Conservation (phyloP, 2,888 invertebrate genomes). For the Ashinkailepas kermadecensis region DNA sequence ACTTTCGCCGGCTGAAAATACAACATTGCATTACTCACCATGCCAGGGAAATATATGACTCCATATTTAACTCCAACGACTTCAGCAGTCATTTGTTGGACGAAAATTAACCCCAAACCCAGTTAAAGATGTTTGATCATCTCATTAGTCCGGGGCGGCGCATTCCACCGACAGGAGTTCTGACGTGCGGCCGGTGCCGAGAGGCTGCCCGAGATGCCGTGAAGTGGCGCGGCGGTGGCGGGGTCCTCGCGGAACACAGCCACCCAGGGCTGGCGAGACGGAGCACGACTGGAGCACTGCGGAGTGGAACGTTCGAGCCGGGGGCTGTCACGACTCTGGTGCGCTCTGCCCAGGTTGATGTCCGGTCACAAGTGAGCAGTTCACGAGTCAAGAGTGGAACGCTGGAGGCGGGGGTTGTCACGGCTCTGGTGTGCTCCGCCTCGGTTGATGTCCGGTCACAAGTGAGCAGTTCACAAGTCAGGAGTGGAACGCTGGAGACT, state of each 20-base stretch:
- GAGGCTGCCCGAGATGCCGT: too few relatives aligned
- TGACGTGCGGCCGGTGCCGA: too few relatives aligned
- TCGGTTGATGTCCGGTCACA: too few relatives aligned
- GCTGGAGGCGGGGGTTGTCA: too few relatives aligned
- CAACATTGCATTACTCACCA: not conserved
- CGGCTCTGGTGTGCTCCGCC: too few relatives aligned
- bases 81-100: not conserved
- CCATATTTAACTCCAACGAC: slow-evolving; percentile 3
- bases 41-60: not conserved
- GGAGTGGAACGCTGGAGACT: too few relatives aligned
- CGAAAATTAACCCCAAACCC: not conserved
- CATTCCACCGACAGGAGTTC: not conserved
- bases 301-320: too few relatives aligned
- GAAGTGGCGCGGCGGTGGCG: not conserved
- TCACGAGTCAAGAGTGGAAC: too few relatives aligned
- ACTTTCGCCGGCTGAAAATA: not conserved
- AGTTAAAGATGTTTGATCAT: not conserved
- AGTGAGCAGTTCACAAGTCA: too few relatives aligned
- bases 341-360: too few relatives aligned
- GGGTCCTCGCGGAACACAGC: not conserved
- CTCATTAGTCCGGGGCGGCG: slow-evolving; percentile 2
- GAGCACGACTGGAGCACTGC: not conserved
- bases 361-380: too few relatives aligned
- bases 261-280: not conserved
- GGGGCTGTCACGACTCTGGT: too few relatives aligned